Conservation (phyloP, 2,113 vertebrate genomes). For the Burhinus oedicnemus region DNA sequence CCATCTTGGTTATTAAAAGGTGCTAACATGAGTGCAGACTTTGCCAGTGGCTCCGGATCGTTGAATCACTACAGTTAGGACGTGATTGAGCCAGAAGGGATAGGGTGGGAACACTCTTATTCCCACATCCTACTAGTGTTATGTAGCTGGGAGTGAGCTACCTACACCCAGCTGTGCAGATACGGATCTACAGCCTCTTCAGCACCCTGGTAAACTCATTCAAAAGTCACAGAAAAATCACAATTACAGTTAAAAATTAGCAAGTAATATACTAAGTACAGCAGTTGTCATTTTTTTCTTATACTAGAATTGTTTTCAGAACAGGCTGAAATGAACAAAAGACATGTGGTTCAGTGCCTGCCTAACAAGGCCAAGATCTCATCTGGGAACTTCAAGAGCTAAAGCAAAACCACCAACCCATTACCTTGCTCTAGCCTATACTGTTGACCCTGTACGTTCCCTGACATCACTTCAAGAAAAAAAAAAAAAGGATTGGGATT, state of each 20-base stretch:
- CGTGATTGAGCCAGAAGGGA: background rate
- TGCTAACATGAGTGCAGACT: background rate
- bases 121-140: conserved; percentile 27
- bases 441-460: background rate
- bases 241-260: background rate
- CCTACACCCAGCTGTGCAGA: conserved; percentile 53
- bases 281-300: background rate
- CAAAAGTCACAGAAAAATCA: background rate
- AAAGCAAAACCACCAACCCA: background rate
- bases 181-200: background rate
- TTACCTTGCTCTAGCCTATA: background rate
- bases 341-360: background rate
- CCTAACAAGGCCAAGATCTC: background rate
- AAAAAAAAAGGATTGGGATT: background rate
- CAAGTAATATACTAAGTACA: background rate
- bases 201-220: background rate
- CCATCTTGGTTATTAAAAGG: background rate
- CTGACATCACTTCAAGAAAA: conserved; percentile 6
- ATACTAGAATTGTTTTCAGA: background rate
- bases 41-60: background rate
- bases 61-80: background rate
- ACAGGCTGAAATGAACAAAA: background rate
- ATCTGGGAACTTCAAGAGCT: background rate
- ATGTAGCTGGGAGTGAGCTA: background rate
- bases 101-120: background rate